These are phyloP conservation scores for Aix galericulata DNA, from an alignment of 2,113 vertebrate species.

Conservation along the genomic window DNA sequence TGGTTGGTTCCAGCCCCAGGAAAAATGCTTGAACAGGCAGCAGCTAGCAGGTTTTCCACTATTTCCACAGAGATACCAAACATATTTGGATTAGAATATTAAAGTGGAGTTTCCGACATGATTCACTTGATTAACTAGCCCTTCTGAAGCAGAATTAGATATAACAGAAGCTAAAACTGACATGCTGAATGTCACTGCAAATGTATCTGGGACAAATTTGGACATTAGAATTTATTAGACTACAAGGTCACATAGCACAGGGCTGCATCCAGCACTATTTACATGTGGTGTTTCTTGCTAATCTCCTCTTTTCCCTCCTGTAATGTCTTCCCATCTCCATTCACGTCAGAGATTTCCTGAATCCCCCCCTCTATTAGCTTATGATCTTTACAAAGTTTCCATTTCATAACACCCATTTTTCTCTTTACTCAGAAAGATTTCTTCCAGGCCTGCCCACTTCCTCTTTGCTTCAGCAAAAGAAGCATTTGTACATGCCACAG, in stretches of 20 bases:
- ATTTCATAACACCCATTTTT: background rate
- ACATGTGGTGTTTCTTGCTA: background rate
- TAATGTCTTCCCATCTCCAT: background rate
- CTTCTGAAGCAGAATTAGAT: background rate
- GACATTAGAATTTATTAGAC: background rate
- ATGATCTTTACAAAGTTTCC: background rate
- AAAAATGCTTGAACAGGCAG: constrained; percentile 94
- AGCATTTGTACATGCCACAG: background rate
- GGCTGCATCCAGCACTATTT: background rate
- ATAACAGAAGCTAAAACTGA: background rate
- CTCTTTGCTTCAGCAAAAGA: background rate
- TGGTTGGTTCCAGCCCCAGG: constrained; percentile 95
- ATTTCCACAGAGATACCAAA: constrained; percentile 10
- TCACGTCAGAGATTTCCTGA: background rate
- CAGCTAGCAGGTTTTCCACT: constrained; percentile 93
- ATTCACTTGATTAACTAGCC: background rate
- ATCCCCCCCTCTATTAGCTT: background rate
- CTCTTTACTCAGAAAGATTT: background rate
- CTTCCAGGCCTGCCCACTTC: background rate
- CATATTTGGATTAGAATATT: background rate
- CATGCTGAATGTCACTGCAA: background rate
- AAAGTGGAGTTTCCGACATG: background rate
- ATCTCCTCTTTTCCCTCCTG: background rate
- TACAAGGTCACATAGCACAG: background rate
- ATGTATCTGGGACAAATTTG: background rate